Base-by-base conservation (phyloP, 2,797 vertebrate species). In the Periophthalmus magnuspinnatus region DNA sequence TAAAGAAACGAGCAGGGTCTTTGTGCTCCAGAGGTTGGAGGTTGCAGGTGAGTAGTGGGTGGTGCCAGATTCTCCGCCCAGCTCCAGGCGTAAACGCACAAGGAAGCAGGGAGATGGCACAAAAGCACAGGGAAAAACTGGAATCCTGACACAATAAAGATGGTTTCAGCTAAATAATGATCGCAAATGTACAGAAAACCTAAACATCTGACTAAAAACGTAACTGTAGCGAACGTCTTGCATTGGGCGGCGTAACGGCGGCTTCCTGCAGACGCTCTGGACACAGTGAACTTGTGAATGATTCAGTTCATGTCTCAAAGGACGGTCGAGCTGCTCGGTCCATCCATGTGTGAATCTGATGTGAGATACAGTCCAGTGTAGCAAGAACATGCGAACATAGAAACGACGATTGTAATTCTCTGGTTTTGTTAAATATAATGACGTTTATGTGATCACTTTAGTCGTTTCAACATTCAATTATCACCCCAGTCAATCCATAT, bases 241-340 rank as follows among this genome's bases (percentile, higher is more conserved):
- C 71, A 52, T 41, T 41, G 67, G 71, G 47, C 13, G 69, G 28
- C 38, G 62, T 77, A 36, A n/a, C 81, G 80, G 74, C 67, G 78
- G 78, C 80, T 82, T 72, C 82, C 83, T 83, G 61, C 50, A 82
- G 84, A 84, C 75, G 77, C 36, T 83, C 77, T 81, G 85, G 81
- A 71, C 78, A 76, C 71, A 78, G 65, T 75, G 54, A 79, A 84
- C 69, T 86, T 88, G 69, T 83, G 79, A 88, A 67, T 47, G 77
- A 76, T 75, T 67, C 21, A 68, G 79, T 68, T 86, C 73, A 68
- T 82, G 73, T 83, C 80, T 80, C 79, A 24, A 33, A 86, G 81
- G 84, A 81, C 75, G 54, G 72, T 77, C 62, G 13, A 67, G 83
- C 81, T 78, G 80, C 75, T 69, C 3, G 60, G 80, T 73, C 77